Evolutionary conservation across 1,140 invertebrate genomes (phyloP), one percentile per base, ranked within the genome.

Genomic region (Caerostris extrusa): DNA sequence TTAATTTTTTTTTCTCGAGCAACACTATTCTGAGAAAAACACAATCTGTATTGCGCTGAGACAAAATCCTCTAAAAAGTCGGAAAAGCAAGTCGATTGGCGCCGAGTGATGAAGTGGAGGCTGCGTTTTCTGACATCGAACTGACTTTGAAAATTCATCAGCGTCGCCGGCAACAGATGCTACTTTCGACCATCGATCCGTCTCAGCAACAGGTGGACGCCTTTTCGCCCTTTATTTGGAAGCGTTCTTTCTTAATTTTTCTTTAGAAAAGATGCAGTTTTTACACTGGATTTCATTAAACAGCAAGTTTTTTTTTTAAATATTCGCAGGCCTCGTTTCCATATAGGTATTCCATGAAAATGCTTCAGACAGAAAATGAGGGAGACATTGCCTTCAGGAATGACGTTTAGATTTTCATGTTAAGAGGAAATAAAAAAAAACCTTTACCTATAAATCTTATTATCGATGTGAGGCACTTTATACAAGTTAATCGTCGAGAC

Each of bases 121-220:
- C 34, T 6, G 19, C 53, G 71, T 12, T 50, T 77, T 3, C 71
- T 50, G 34, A 34, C 34, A 53, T 8, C 8, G 10, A 10, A 77
- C 5, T 50, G 34, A 77, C 34, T 53, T 77, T 77, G 34, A 77
- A 34, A 77, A 77, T 77, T 77, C 71, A 77, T 77, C 71, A 77
- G 71, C 71, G 8, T 77, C 71, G 53, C 50, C 71, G 8, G 71
- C 19, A 50, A 77, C 71, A 77, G 71, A 77, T 77, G 71, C 71
- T 8, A 19, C 5, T 77, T 77, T 50, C 71, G 53, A 10, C 71
- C 10, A 77, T 77, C 71, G 71, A 77, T 77, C 71, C 71, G 8
- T 5, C 10, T 5, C 71, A 77, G 50, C 71, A 77, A 77, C 71
- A 77, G 71, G 71, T 77, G 19, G 34, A 34, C 1, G 19, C 34